A percentile compares a stretch with the other conserved stretches of the same genome.
These are phyloP conservation scores for Oceanodroma tethys DNA, from an alignment of 2,113 vertebrate genomes.

Conservation along the genomic window DNA sequence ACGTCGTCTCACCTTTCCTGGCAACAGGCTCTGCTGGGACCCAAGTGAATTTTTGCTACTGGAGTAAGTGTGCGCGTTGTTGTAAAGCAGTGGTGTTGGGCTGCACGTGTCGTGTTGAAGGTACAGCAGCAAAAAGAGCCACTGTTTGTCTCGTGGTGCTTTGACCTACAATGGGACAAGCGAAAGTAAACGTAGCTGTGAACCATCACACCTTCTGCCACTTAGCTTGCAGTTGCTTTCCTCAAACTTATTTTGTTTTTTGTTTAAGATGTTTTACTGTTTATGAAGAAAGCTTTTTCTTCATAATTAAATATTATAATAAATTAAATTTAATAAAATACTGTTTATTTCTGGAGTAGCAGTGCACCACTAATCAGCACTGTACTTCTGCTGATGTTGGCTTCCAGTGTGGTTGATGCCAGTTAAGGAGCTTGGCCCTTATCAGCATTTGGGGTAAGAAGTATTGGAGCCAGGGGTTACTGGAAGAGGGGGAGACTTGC, in stretches of 20 bases:
- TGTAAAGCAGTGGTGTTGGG: fast-evolving
- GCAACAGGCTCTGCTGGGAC: fast-evolving
- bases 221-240: fast-evolving
- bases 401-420: not conserved
- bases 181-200: not conserved
- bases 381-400: not conserved
- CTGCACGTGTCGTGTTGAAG: fast-evolving
- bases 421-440: not conserved
- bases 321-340: no score
- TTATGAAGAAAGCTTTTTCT: not conserved
- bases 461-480: not conserved
- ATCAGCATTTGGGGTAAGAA: not conserved
- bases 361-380: not conserved
- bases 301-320: no score
- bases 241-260: not conserved
- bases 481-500: not conserved
- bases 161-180: not conserved
- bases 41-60: fast-evolving
- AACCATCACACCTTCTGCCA: not conserved
- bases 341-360: not conserved
- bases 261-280: not conserved
- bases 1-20: fast-evolving
- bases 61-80: fast-evolving
- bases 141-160: not conserved
- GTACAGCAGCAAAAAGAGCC: not conserved